A percentile compares a stretch with the other conserved stretches of the same genome.
Conservation (phyloP, 2,888 invertebrate species). For the Strigamia transsilvanica region DNA sequence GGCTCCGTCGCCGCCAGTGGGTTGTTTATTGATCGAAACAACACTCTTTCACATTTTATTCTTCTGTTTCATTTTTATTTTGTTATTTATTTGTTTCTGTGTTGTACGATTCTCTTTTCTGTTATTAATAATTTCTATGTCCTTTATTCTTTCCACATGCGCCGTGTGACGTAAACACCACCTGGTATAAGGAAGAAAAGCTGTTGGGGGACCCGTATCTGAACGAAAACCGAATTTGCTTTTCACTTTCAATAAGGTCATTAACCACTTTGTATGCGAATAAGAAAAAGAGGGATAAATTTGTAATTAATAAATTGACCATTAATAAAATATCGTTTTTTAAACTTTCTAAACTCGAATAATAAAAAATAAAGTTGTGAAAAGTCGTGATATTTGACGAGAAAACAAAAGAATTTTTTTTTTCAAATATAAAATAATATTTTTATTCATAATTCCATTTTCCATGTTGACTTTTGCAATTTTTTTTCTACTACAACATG, state of each 20-base stretch:
- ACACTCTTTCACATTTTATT: slow-evolving; percentile 24
- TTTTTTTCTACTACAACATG: neutral
- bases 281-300: neutral
- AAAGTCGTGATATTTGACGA: no score
- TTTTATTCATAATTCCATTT: neutral
- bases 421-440: neutral
- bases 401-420: neutral
- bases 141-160: slow-evolving; percentile 8
- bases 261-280: neutral
- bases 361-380: no score
- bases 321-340: no score
- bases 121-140: neutral
- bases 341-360: no score
- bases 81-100: neutral
- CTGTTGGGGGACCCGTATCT: slow-evolving; percentile 27
- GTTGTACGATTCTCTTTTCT: neutral
- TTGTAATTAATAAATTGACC: neutral
- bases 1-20: slow-evolving; percentile 47
- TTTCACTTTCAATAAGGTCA: slow-evolving; percentile 22
- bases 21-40: slow-evolving; percentile 43
- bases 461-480: neutral
- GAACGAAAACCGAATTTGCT: neutral
- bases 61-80: slow-evolving; percentile 8
- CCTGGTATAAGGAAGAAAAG: slow-evolving; percentile 35
- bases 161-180: slow-evolving; percentile 19